Percentiles rank a stretch among this genome's conserved stretches.
Conservation (phyloP, 2,888 invertebrate genomes). For the Schrankia costaestrigalis region DNA sequence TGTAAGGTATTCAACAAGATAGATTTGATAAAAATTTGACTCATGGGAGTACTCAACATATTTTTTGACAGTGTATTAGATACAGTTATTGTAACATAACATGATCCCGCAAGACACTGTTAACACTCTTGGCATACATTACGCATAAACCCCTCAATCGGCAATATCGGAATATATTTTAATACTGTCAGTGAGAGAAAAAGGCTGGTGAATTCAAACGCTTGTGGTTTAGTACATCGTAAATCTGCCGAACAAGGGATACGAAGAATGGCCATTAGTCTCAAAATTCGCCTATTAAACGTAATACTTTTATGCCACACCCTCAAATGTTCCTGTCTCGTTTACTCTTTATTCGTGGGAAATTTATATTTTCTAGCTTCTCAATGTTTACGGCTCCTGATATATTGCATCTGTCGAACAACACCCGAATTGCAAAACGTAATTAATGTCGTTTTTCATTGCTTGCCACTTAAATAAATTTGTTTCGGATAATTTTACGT, state of each 20-base stretch:
- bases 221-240: constrained; percentile 57
- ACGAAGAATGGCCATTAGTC: constrained; percentile 44
- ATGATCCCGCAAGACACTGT: no score
- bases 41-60: no score
- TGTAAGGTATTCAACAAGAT: no score
- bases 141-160: constrained; percentile 11
- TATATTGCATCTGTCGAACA: constrained; percentile 2
- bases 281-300: constrained; percentile 40
- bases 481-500: no score
- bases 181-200: no score
- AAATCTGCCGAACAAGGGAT: constrained; percentile 55
- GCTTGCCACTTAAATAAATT: no score
- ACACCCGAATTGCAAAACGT: constrained; percentile 2
- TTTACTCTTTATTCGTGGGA: constrained; percentile 6
- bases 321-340: constrained; percentile 3
- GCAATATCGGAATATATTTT: constrained; percentile 17
- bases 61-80: no score
- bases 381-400: constrained; percentile 1
- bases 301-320: constrained; percentile 26
- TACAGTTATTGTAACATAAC: no score
- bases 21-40: no score
- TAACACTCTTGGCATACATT: constrained; percentile 1
- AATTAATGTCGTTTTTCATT: neutral
- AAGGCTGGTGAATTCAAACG: constrained; percentile 40
- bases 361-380: constrained; percentile 2